phyloP scores from a whole-genome alignment of 2,797 vertebrate species.

The Pangasius sanitwongsei region DNA sequence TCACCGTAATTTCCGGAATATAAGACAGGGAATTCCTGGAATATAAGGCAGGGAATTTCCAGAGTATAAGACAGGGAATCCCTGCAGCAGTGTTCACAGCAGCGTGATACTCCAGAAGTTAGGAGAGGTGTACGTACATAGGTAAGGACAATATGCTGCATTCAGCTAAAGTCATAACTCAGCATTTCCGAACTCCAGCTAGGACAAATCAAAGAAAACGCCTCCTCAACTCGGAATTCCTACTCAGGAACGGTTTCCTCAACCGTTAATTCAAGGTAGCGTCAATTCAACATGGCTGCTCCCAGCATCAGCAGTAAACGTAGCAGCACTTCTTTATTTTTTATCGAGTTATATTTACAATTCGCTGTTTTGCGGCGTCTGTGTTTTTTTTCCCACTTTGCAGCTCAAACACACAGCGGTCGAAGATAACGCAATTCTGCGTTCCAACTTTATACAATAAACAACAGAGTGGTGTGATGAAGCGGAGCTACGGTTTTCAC shows the following conservation, averaged over 20 bases:
- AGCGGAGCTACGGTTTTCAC: not conserved
- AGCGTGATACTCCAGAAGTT: too few species aligned
- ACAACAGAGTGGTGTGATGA: not conserved
- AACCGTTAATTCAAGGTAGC: too few species aligned
- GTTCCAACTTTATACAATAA: not conserved
- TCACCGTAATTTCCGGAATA: not conserved
- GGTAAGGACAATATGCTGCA: not conserved
- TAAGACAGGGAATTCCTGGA: not conserved
- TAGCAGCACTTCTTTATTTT: too few species aligned
- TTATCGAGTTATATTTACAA: too few species aligned
- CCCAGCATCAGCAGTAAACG: too few species aligned
- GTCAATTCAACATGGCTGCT: too few species aligned
- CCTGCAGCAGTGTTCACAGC: too few species aligned
- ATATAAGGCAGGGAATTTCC: not conserved
- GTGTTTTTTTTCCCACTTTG: too few species aligned
- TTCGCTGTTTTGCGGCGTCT: too few species aligned
- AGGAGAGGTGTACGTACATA: too few species aligned
- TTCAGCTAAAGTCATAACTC: not conserved
- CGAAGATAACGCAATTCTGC: not conserved
- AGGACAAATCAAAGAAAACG: not conserved
- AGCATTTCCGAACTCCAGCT: not conserved
- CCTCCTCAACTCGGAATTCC: too few species aligned
- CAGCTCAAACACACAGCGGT: not conserved
- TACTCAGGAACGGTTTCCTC: too few species aligned
- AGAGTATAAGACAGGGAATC: not conserved